These are phyloP conservation scores for Limonius californicus DNA, from an alignment of 1,140 invertebrate species.

Conservation along the genomic window DNA sequence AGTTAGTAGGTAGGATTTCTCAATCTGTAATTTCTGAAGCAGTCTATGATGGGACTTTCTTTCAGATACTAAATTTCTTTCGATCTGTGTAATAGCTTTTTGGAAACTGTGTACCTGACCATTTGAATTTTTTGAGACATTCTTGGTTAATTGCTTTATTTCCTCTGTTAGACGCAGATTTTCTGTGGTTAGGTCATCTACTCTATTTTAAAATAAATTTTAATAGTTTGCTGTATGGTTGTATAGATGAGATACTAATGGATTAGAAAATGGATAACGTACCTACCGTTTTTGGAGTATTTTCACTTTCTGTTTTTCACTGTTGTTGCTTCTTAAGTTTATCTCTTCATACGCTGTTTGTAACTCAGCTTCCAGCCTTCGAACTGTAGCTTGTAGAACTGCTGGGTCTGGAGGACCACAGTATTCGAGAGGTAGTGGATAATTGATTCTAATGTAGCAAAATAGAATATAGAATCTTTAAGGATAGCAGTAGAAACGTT, in stretches of 20 bases:
- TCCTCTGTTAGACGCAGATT: slow-evolving; percentile 34
- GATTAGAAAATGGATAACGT: slow-evolving; percentile 17
- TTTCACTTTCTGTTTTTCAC: slow-evolving; percentile 3
- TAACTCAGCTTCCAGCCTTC: slow-evolving; percentile 49
- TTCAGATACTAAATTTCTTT: slow-evolving; percentile 45
- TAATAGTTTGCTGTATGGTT: no score
- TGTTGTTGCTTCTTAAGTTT: not conserved
- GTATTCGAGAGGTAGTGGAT: slow-evolving; percentile 52
- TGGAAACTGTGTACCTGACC: slow-evolving; percentile 40
- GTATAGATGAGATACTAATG: not conserved
- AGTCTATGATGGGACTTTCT: slow-evolving; percentile 44
- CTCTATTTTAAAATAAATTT: slow-evolving; percentile 28
- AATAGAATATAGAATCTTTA: not conserved
- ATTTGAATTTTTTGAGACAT: slow-evolving; percentile 25
- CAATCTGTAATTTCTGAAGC: slow-evolving; percentile 46
- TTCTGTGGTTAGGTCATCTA: slow-evolving; percentile 37
- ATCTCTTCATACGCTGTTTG: slow-evolving; percentile 32
- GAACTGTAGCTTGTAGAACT: slow-evolving; percentile 50
- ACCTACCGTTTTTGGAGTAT: slow-evolving; percentile 42
- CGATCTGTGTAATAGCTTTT: slow-evolving; percentile 44
- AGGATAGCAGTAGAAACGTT: no score
- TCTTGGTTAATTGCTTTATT: slow-evolving; percentile 25
- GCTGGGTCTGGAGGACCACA: slow-evolving; percentile 50
- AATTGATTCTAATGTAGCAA: slow-evolving; percentile 50
- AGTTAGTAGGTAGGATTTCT: slow-evolving; percentile 38